A percentile compares a stretch with the other conserved stretches of the same genome.
Evolutionary conservation across 2,888 invertebrate species (phyloP).

Genomic region (Dastarcus helophoroides): DNA sequence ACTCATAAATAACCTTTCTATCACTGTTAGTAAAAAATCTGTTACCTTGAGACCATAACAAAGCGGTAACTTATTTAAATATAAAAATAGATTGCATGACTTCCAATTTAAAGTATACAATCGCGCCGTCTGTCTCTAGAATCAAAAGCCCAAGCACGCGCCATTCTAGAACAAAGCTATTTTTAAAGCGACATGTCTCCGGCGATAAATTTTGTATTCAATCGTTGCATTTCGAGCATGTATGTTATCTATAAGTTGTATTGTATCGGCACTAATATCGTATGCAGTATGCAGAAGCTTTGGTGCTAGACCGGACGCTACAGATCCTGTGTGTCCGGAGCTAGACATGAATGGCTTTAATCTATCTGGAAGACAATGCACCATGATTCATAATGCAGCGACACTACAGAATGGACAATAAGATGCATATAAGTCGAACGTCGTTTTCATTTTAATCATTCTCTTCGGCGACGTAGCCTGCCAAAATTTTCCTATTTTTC

Average conservation of each 20-base stretch:
- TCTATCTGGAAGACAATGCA: slow-evolving; percentile 4
- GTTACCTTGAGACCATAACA: no score
- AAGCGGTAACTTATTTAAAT: no score
- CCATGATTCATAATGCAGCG: slow-evolving; percentile 5
- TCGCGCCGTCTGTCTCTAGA: no score
- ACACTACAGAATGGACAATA: not conserved
- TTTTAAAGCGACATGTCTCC: no score
- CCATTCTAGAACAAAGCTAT: slow-evolving; percentile 5
- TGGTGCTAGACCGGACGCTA: slow-evolving; percentile 12
- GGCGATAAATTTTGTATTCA: slow-evolving; percentile 11
- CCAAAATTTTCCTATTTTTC: no score
- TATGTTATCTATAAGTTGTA: slow-evolving; percentile 6
- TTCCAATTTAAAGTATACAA: no score
- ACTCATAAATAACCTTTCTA: no score
- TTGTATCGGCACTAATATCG: slow-evolving; percentile 8
- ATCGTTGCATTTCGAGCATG: slow-evolving; percentile 2
- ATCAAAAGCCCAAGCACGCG: not conserved
- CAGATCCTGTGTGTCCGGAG: slow-evolving; percentile 13
- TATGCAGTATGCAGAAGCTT: slow-evolving; percentile 11
- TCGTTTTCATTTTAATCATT: no score
- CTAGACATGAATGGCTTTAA: slow-evolving; percentile 8
- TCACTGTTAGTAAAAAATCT: no score
- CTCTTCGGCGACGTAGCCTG: no score
- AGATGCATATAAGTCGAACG: no score
- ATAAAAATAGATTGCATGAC: no score